A percentile compares a stretch with the other conserved stretches of the same genome.
phyloP scores from a whole-genome alignment of 2,888 invertebrate species.

The Rotaria magnacalcarata region DNA sequence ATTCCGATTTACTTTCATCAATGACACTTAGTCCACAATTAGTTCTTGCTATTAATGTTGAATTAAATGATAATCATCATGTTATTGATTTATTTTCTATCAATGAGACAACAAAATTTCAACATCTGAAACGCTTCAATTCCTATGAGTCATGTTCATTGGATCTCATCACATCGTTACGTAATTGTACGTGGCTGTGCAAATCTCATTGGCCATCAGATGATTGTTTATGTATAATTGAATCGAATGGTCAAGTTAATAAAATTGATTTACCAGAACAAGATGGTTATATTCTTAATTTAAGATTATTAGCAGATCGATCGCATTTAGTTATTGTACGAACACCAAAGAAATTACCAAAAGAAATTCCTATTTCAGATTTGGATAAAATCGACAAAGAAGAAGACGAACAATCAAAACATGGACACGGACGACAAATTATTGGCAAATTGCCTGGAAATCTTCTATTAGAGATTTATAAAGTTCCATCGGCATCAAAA shows the following conservation, averaged over 20 bases:
- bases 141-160: background rate
- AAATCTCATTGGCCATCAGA: conserved; percentile 3
- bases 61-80: background rate
- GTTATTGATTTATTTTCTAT: conserved; percentile 12
- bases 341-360: conserved; percentile 12
- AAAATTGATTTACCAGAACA: background rate
- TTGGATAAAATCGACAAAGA: background rate
- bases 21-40: background rate
- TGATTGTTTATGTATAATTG: background rate
- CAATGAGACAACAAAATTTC: background rate
- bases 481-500: background rate
- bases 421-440: background rate
- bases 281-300: conserved; percentile 2
- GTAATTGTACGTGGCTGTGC: background rate
- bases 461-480: background rate
- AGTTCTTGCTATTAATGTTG: conserved; percentile 5
- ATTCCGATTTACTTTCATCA: background rate
- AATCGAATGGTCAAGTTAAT: background rate
- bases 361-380: background rate
- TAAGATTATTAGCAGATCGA: background rate
- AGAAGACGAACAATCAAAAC: background rate
- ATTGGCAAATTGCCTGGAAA: background rate
- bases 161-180: background rate
- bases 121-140: background rate
- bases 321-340: background rate